Evolutionary conservation across 30 jellyfish, hydroid and myxozoan species (phyloP), one percentile per base, ranked within the genome.

Genomic region (Turritopsis dohrnii): DNA sequence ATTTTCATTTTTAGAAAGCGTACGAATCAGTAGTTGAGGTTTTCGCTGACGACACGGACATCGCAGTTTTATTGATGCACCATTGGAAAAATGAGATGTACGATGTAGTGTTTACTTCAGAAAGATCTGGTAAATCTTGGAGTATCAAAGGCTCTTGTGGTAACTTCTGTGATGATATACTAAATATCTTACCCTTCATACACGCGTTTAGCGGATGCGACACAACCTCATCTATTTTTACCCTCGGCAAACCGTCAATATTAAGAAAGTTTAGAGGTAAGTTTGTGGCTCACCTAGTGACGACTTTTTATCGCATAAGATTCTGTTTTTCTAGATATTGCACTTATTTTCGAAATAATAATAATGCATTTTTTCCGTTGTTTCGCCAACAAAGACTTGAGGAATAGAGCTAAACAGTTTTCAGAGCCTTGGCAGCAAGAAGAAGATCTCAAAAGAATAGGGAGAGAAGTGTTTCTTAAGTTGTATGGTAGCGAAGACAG

Each of bases 151-250:
- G 19, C 18, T 54, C 72, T 16, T 16, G 19, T 16, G n/a, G n/a
- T 16, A n/a, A 18, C 18, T 16, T 54, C 19, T 54, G 19, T 16
- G 19, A 18, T 16, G 72, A 54, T 16, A 54, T 54, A 54, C 18
- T 16, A n/a, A 54, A 54, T 54, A 18, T 54, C 19, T n/a, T 54
- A 16, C 72, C 72, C n/a, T 54, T 54, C n/a, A 54, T 54, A 16
- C 72, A 54, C n/a, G 72, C 72, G n/a, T 16, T 54, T 16, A 54
- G 72, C n/a, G 72, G 72, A n/a, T 54, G 72, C n/a, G 72, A 54
- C n/a, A 54, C 72, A n/a, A 54, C 72, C n/a, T 54, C 72, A 16
- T 18, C 72, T 16, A n/a, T 54, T 54, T 54, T 54, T 54, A n/a
- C 19, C n/a, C n/a, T 54, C 18, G 72, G 72, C 18, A 54, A 54